phyloP scores from a whole-genome alignment of 2,888 invertebrate genomes.

The Microdon myrmicae region DNA sequence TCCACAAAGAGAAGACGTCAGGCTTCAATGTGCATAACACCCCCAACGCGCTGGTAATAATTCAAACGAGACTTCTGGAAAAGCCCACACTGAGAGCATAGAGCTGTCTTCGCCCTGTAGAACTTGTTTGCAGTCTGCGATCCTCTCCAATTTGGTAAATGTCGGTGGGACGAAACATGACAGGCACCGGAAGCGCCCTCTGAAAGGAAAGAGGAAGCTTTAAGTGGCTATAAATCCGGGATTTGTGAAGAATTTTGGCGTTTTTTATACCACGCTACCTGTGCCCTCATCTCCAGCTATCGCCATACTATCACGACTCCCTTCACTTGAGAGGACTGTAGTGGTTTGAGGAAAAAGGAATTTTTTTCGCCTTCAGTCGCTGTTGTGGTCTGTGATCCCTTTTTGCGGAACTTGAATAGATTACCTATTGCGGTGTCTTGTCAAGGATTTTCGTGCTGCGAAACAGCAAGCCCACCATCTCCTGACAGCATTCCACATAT shows the following conservation, averaged over 20 bases:
- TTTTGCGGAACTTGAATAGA: conserved; percentile 41
- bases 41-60: conserved; percentile 35
- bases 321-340: conserved; percentile 6
- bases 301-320: conserved; percentile 17
- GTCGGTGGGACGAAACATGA: conserved; percentile 16
- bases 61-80: conserved; percentile 42
- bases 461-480: conserved; percentile 26
- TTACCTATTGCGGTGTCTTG: conserved; percentile 40
- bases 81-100: conserved; percentile 25
- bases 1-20: conserved; percentile 26
- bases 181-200: conserved; percentile 14
- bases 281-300: conserved; percentile 10
- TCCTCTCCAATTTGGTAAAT: conserved; percentile 37
- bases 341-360: too few species aligned
- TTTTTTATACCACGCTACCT: conserved; percentile 39
- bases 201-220: conserved; percentile 57
- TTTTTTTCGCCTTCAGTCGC: too few species aligned
- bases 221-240: conserved; percentile 65
- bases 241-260: conserved; percentile 46
- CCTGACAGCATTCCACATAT: conserved; percentile 38
- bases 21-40: conserved; percentile 10
- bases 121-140: conserved; percentile 14
- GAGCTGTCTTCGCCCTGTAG: conserved; percentile 6
- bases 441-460: conserved; percentile 14
- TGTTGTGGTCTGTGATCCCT: too few species aligned